Percentiles rank a stretch among this genome's conserved stretches.
Conservation (phyloP, 2,113 vertebrate genomes). For the Siniperca knerii region DNA sequence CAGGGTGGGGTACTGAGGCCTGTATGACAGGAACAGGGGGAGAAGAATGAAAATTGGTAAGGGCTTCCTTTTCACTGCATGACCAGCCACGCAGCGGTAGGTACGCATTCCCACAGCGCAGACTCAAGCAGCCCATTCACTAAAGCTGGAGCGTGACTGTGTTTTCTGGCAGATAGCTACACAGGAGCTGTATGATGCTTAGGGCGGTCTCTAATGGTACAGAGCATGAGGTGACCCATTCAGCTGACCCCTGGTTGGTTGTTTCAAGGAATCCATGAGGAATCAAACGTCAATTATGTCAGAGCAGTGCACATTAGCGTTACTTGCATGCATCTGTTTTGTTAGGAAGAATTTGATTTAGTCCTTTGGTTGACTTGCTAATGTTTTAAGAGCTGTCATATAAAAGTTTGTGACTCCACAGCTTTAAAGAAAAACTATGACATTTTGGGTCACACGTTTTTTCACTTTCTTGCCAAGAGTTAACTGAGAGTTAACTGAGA, state of each 20-base stretch:
- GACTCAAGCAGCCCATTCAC: constrained; percentile 50
- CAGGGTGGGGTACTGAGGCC: constrained; percentile 12
- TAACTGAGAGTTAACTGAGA: not conserved
- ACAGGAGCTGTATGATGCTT: constrained; percentile 24
- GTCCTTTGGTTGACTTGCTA: not conserved
- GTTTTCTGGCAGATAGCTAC: constrained; percentile 11
- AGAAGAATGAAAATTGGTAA: constrained; percentile 26
- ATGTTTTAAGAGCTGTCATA: not conserved
- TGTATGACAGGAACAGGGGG: constrained; percentile 27
- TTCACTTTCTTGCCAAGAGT: not conserved
- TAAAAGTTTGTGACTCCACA: not conserved
- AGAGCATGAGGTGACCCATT: constrained; percentile 22
- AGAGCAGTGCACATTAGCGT: not conserved
- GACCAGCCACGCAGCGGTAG: constrained; percentile 37
- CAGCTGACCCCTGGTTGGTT: not conserved
- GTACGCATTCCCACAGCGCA: constrained; percentile 47
- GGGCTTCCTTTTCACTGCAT: constrained; percentile 45
- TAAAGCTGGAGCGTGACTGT: constrained; percentile 41
- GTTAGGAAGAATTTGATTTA: not conserved
- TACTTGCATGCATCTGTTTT: not conserved
- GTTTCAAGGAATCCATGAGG: not conserved
- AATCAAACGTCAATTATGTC: not conserved
- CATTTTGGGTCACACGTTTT: not conserved
- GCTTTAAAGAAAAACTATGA: not conserved
- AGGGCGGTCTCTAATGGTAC: constrained; percentile 38